Conservation (phyloP, 2,888 invertebrate genomes). For the Cloeon dipterum region DNA sequence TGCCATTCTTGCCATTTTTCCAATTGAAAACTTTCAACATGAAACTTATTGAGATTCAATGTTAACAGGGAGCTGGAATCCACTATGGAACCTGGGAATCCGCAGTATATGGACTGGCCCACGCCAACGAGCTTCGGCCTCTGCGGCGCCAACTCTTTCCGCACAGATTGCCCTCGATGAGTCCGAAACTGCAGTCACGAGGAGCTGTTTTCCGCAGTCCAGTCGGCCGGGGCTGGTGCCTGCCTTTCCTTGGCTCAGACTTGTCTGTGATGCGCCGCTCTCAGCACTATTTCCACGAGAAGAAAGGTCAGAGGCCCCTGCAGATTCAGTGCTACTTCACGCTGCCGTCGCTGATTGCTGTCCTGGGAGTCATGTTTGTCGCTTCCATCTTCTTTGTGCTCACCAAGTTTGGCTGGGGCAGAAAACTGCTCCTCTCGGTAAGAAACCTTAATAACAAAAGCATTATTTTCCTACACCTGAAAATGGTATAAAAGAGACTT, state of each 20-base stretch:
- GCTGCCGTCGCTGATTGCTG: slow-evolving; percentile 23
- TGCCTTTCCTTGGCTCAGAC: slow-evolving; percentile 69
- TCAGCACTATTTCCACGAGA: slow-evolving; percentile 48
- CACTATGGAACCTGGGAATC: slow-evolving; percentile 86
- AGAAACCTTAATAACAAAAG: slow-evolving; percentile 9
- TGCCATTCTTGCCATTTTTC: neutral
- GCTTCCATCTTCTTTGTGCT: slow-evolving; percentile 36
- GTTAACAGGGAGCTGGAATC: slow-evolving; percentile 24
- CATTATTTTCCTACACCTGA: no score
- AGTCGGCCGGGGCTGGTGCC: slow-evolving; percentile 27
- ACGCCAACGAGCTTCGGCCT: slow-evolving; percentile 32
- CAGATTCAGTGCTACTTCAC: slow-evolving; percentile 57
- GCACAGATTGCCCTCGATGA: slow-evolving; percentile 31
- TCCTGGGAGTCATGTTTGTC: slow-evolving; percentile 26
- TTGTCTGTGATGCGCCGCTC: slow-evolving; percentile 58
- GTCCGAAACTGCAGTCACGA: slow-evolving; percentile 33
- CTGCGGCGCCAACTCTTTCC: slow-evolving; percentile 45
- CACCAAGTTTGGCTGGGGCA: slow-evolving; percentile 34
- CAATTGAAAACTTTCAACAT: no score
- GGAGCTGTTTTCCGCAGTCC: slow-evolving; percentile 25
- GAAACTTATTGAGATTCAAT: slow-evolving; percentile 3
- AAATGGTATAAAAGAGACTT: no score
- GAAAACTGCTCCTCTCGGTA: slow-evolving; percentile 38
- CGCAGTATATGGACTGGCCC: slow-evolving; percentile 49
- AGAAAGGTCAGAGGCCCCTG: slow-evolving; percentile 43